Evolutionary conservation across 2,797 vertebrate genomes (phyloP).

Genomic region (Lophura swinhoii): DNA sequence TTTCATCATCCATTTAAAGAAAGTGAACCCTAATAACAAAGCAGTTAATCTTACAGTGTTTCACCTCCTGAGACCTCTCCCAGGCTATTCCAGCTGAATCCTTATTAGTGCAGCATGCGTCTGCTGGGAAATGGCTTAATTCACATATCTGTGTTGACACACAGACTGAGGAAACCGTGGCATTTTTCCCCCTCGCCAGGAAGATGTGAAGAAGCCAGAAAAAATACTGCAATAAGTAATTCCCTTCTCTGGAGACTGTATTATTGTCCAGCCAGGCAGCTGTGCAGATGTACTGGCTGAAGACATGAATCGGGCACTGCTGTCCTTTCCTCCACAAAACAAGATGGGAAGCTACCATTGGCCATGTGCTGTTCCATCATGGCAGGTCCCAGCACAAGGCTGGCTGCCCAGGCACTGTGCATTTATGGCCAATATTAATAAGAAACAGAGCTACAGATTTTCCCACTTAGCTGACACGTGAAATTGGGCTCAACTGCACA

Average conservation of each 20-base stretch:
- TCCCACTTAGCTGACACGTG: neutral
- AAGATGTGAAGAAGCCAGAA: neutral
- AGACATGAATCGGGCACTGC: neutral
- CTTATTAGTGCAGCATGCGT: neutral
- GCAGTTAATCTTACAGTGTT: neutral
- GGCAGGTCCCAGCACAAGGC: neutral
- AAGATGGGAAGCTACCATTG: neutral
- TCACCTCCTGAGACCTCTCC: neutral
- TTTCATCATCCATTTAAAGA: neutral
- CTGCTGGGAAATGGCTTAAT: slow-evolving; percentile 33
- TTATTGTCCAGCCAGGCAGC: neutral
- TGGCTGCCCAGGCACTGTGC: neutral
- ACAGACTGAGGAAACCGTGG: neutral
- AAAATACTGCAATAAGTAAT: neutral
- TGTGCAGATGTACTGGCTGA: neutral
- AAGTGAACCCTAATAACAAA: neutral
- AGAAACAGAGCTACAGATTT: neutral
- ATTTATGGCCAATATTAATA: neutral
- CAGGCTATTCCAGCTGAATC: slow-evolving; percentile 16
- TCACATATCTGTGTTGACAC: slow-evolving; percentile 36
- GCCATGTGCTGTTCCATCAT: neutral
- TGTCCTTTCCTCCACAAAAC: neutral
- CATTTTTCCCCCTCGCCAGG: neutral
- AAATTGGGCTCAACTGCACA: neutral
- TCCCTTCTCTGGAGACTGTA: neutral